Evolutionary conservation across 2,797 vertebrate species (phyloP).

Genomic region (Peromyscus attwateri): DNA sequence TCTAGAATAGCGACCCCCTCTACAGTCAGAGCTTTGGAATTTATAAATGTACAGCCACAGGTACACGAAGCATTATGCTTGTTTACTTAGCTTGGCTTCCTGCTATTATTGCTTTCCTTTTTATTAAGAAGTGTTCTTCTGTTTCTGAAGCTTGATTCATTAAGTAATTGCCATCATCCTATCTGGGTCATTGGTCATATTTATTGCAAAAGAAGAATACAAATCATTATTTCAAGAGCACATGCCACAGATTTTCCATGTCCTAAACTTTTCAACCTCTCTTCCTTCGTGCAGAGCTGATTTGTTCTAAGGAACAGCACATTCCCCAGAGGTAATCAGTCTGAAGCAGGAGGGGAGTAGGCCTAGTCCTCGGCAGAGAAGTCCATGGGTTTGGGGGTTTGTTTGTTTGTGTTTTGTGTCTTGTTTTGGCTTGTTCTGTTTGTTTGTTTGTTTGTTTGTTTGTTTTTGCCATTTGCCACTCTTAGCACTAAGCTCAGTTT

Average conservation of each 20-base stretch:
- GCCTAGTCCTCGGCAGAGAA: background rate
- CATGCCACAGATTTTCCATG: conserved; percentile 82
- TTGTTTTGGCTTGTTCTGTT: background rate
- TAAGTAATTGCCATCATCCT: conserved; percentile 75
- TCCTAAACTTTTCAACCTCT: conserved; percentile 79
- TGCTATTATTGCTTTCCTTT: conserved; percentile 67
- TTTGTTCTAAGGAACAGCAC: conserved; percentile 71
- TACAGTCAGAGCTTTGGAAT: conserved; percentile 69
- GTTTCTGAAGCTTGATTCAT: conserved; percentile 81
- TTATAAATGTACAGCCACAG: conserved; percentile 63
- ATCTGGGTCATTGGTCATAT: conserved; percentile 81
- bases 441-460: background rate
- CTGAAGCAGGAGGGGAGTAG: conserved; percentile 8
- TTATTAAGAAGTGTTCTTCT: conserved; percentile 67
- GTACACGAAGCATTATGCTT: conserved; percentile 22
- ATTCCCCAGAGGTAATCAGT: conserved; percentile 78
- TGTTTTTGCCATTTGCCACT: background rate
- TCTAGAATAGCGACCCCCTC: conserved; percentile 8
- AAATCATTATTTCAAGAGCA: conserved; percentile 79
- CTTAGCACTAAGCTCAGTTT: conserved; percentile 34
- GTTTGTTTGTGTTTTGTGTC: background rate
- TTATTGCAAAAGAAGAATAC: conserved; percentile 83
- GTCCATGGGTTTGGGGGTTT: background rate
- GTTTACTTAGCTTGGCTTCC: conserved; percentile 74
- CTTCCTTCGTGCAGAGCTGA: conserved; percentile 64